Evolutionary conservation across 1,140 invertebrate genomes (phyloP), one percentile per base, ranked within the genome.

Genomic region (Drosophila parvula): DNA sequence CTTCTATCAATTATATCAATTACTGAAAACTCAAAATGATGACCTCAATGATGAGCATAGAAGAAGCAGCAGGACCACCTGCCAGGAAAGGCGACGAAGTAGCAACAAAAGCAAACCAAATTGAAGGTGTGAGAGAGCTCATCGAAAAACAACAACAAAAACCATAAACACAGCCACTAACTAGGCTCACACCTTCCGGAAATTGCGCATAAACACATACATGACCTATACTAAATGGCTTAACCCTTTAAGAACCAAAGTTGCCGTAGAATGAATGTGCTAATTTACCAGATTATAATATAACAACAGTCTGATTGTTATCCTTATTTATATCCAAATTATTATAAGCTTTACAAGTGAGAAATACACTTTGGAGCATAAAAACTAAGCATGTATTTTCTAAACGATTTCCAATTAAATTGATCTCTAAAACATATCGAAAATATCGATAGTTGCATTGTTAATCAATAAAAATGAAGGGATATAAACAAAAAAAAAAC

Each of bases 71-170:
- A 14, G 22, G n/a, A n/a, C 36, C 57, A 34, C 9, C 28, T 16
- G 18, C 5, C 36, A n/a, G n/a, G 16, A 1, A 43, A 22, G 36
- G 59, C 38, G 64, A n/a, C 36, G 22, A 53, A 22, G 38, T 28
- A 50, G 38, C n/a, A 75, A 51, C 50, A 38, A 30, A 68, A 68
- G 50, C 30, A 67, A 41, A 38, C 45, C 2, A 48, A 36, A 44
- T 22, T 32, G 28, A 9, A 14, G 41, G 63, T 36, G 63, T 36
- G 41, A 16, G 16, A 5, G 8, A n/a, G 28, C 14, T 55, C 30
- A 40, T 14, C n/a, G 6, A n/a, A 18, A 48, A 38, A 47, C 32
- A 53, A 27, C 62, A 69, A 70, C 36, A 27, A 28, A 14, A 22
- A 3, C 22, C 1, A 22, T n/a, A 45, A 14, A 27, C 16, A 34